Base-by-base conservation (phyloP, 2,888 invertebrate genomes). In the Electrophaes corylata region DNA sequence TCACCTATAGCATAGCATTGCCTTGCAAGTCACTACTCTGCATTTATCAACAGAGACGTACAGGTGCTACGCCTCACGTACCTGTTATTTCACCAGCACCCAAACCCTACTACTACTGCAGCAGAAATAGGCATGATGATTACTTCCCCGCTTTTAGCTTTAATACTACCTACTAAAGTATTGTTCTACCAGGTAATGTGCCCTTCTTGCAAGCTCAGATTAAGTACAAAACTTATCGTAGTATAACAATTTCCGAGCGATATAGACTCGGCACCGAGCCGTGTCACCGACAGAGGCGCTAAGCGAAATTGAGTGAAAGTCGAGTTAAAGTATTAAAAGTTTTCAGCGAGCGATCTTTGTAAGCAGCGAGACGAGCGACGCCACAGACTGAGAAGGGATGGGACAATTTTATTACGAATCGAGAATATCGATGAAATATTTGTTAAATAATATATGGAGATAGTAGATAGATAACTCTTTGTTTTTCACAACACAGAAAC, bases 241-340 rank as follows among this genome's bases (percentile, higher is more conserved):
- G 71, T 76, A 83, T 82, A 86, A 83, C 81, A 75, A 83, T 84
- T 86, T 79, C 70, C 81, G 79, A 76, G 72, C 78, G 78, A 84
- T 88, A 81, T 76, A 74, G 74, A 66, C 60, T 62, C 71, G 67
- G 70, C 79, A 79, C 77, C 78, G 82, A 78, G 75, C 72, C 85
- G 86, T 85, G 88, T 88, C 88, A 88, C 84, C 88, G 84, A 73
- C 56, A 75, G 65, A 75, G 79, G 87, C 84, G 86, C 81, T 85
- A 83, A 86, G 83, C 83, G 86, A 88, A 91, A 90, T 90, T 87
- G 91, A 90, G 89, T 86, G 88, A 90, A 86, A 90, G 88, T 84
- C 83, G 84, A 88, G 88, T 90, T 89, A 90, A 91, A 86, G 91
- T 91, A 91, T 91, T 91, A 91, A 90, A 91, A 91, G 89, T 91